Evolutionary conservation across 2,113 vertebrate species (phyloP).

Genomic region (Corvus hawaiiensis): DNA sequence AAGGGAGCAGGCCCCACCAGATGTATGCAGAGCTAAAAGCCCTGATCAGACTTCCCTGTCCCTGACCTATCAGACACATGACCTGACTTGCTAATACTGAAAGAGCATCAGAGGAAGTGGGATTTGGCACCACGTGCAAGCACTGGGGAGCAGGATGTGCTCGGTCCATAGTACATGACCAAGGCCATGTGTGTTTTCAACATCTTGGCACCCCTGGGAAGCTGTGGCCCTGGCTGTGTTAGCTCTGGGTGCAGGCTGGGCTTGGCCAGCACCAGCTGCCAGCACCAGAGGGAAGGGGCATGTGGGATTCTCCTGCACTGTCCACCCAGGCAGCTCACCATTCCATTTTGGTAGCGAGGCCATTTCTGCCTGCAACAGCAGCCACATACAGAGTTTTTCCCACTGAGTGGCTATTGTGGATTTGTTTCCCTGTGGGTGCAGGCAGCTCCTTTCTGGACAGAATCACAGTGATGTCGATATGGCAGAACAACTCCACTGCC

Average conservation of each 20-base stretch:
- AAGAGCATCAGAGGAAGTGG: conserved; percentile 22
- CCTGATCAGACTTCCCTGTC: background rate
- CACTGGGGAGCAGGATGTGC: background rate
- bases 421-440: background rate
- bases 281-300: background rate
- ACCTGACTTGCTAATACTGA: background rate
- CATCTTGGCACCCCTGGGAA: background rate
- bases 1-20: background rate
- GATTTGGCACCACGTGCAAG: background rate
- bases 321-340: background rate
- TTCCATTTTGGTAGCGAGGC: background rate
- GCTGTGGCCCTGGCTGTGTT: background rate
- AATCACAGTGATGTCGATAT: background rate
- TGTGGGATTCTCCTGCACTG: background rate
- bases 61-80: background rate
- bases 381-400: fast-evolving
- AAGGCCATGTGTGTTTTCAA: background rate
- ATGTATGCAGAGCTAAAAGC: background rate
- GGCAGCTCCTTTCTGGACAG: background rate
- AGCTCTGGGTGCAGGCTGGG: background rate
- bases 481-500: background rate
- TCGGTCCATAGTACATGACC: background rate
- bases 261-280: background rate
- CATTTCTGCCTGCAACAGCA: background rate
- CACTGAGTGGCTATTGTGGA: background rate